Evolutionary conservation across 2,797 vertebrate genomes (phyloP).

Genomic region (Epinephelus coioides): DNA sequence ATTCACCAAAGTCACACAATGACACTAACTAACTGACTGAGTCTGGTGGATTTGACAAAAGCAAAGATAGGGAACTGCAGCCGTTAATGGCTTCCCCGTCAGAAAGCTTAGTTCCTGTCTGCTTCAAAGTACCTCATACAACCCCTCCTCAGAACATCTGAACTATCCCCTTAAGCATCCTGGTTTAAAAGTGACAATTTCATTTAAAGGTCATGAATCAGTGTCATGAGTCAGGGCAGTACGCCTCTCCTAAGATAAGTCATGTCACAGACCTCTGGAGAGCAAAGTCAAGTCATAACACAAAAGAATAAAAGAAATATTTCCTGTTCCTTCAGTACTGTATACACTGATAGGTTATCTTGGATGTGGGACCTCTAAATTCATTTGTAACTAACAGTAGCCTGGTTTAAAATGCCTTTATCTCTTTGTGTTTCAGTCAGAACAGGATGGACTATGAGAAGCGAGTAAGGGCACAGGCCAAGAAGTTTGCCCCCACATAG

Average conservation of each 20-base stretch:
- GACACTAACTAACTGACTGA: no score
- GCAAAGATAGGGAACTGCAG: no score
- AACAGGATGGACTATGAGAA: conserved; percentile 90
- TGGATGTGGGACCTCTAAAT: no score
- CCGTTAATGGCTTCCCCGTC: no score
- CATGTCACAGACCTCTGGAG: background rate
- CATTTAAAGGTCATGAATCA: background rate
- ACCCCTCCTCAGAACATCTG: no score
- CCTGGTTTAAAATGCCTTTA: background rate
- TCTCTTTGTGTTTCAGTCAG: conserved; percentile 77
- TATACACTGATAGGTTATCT: background rate
- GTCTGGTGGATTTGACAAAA: no score
- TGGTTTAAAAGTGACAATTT: background rate
- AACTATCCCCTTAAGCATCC: background rate
- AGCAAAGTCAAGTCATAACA: background rate
- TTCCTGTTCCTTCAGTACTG: conserved; percentile 7
- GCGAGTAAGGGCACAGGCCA: conserved; percentile 87
- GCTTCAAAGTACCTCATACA: no score
- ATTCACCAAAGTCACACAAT: no score
- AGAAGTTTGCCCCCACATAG: conserved; percentile 89
- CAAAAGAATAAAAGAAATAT: background rate
- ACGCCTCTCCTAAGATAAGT: background rate
- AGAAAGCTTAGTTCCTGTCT: no score
- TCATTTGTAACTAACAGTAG: background rate
- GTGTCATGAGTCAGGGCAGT: no score